Evolutionary conservation across 2,113 vertebrate genomes (phyloP).

Genomic region (Pachypanchax playfairii): DNA sequence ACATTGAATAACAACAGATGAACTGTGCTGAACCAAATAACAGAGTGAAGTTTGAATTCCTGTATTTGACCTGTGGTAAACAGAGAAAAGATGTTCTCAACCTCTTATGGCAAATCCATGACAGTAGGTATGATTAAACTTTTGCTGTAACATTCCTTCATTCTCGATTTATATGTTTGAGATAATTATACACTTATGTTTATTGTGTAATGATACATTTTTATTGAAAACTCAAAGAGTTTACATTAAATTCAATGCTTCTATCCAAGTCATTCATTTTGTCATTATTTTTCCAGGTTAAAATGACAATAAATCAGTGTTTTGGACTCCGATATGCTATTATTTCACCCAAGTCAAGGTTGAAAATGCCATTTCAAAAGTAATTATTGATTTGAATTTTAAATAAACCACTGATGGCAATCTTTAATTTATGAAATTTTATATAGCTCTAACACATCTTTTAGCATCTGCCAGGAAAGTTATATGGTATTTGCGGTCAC

Average conservation of each 20-base stretch:
- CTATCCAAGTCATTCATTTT: conserved; percentile 40
- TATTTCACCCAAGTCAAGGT: no score
- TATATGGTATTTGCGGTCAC: conserved; percentile 61
- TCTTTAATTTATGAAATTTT: conserved; percentile 66
- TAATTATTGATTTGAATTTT: conserved; percentile 72
- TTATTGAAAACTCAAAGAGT: conserved; percentile 33
- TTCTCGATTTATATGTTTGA: conserved; percentile 46
- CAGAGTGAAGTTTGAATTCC: conserved; percentile 37
- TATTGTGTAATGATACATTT: conserved; percentile 48
- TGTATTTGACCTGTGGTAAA: conserved; percentile 63
- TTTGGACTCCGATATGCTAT: conserved; percentile 14
- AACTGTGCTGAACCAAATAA: conserved; percentile 52
- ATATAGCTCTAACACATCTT: conserved; percentile 74
- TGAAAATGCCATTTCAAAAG: no score
- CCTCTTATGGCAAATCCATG: conserved; percentile 52
- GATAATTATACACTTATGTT: conserved; percentile 27
- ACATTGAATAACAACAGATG: conserved; percentile 15
- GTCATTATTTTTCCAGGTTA: conserved; percentile 28
- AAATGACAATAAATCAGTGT: conserved; percentile 36
- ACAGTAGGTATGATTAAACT: conserved; percentile 76
- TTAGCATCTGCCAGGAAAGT: conserved; percentile 72
- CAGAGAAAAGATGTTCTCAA: conserved; percentile 45
- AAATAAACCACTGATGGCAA: conserved; percentile 71
- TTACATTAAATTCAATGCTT: conserved; percentile 24
- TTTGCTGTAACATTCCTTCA: conserved; percentile 49